These are phyloP conservation scores for Serripes groenlandicus DNA, from an alignment of 2,888 invertebrate genomes.

Conservation along the genomic window DNA sequence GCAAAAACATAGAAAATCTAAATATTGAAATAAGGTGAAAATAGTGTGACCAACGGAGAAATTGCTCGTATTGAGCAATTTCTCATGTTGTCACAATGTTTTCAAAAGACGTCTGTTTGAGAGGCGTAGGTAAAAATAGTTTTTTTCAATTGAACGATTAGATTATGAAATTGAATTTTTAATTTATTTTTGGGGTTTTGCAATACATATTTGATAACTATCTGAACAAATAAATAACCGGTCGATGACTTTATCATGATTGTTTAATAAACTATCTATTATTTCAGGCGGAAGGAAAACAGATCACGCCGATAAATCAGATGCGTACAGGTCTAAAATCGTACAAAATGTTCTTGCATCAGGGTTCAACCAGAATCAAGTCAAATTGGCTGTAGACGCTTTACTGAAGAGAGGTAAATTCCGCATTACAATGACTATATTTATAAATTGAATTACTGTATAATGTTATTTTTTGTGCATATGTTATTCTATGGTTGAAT, in stretches of 20 bases:
- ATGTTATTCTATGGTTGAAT: no score
- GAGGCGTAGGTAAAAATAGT: no score
- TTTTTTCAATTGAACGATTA: no score
- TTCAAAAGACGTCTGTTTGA: no score
- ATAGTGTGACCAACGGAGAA: no score
- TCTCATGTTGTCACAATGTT: background rate
- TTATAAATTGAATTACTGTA: background rate
- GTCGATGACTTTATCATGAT: background rate
- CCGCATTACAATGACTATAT: background rate
- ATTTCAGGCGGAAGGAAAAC: background rate
- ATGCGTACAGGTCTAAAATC: background rate
- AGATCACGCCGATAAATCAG: background rate
- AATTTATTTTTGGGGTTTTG: background rate
- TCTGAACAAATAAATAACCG: background rate
- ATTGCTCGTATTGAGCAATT: background rate
- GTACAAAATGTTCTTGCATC: conserved; percentile 9
- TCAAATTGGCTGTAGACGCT: conserved; percentile 3
- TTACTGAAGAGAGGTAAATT: conserved; percentile 1
- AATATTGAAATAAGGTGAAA: no score
- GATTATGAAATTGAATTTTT: no score
- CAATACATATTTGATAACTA: background rate
- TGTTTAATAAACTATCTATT: background rate
- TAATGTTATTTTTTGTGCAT: no score
- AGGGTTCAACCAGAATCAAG: background rate
- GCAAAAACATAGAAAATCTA: no score